Evolutionary conservation across 2,888 invertebrate species (phyloP), one percentile per base, ranked within the genome.

Genomic region (Sarcophaga subvicina): DNA sequence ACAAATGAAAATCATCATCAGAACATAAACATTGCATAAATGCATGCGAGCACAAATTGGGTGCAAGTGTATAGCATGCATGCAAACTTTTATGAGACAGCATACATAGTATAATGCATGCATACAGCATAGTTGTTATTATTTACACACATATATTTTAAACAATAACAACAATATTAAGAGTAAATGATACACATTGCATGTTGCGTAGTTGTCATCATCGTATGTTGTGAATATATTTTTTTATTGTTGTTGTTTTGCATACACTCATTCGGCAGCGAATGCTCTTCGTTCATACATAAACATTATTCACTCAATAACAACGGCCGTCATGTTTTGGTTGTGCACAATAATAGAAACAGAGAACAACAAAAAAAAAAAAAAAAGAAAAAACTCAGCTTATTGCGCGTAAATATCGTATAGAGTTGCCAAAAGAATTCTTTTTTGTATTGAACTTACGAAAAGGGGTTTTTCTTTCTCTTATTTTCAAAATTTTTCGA

Each of bases 201-300:
- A 82, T 73, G 86, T 75, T 81, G 78, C 78, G 77, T 79, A 71
- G 76, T 71, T 85, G 85, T 85, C 83, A 85, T 25, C 71, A 77
- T 72, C 20, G 47, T 37, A 27, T 72, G 54, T 67, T 37, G 54
- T 12, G 22, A 14, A 22, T 71, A 8, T 22, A 22, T 66, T 49
- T 49, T 67, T 22, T 22, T 59, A 17, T n/a, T 59, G 8, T 25
- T 49, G 27, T 78, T 20, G 60, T 45, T 71, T 59, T 70, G 12
- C 64, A 75, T 78, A 27, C 37, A 20, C 37, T 37, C 37, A 8
- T 37, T 37, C 37, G 8, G 37, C 37, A 10, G 20, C 37, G 54
- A 60, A 60, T 69, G 20, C 67, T 47, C 27, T 67, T 66, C 64
- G 64, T 71, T 22, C 67, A 75, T 67, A 12, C 27, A 54, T 27